Evolutionary conservation across 2,797 vertebrate genomes (phyloP), one percentile per base, ranked within the genome.

Genomic region (Megaceryle alcyon): DNA sequence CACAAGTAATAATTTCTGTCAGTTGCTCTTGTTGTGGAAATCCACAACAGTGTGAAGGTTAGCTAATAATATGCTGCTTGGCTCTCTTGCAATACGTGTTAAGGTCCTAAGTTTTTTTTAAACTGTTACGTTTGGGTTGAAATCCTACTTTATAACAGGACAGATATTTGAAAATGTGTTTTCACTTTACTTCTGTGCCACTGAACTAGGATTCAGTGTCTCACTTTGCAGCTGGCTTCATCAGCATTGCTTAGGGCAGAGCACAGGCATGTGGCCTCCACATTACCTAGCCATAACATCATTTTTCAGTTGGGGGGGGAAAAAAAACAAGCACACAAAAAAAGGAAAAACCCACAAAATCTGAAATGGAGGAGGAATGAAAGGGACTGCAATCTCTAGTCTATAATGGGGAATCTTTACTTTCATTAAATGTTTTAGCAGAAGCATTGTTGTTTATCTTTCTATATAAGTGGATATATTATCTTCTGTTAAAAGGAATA

Each of bases 401-500:
- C 70, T 86, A 20, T 92, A 91, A 89, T 18, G 69, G 54, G 43
- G 51, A 78, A 61, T 91, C 76, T 88, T 85, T 78, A 80, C 61
- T 92, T 92, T 29, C 56, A 68, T 91, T 95, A 28, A 57, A 82
- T 48, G 41, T 72, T 63, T 88, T 69, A 81, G 92, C 63, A 85
- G 79, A 78, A 88, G 87, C 76, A 92, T 95, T 92, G 84, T 87
- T 91, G 76, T 88, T 94, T 86, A 57, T 90, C 78, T 90, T 92
- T 72, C 79, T n/a, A 12, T 90, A 21, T 81, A 88, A 96, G 82
- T 94, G 92, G 66, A 85, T 94, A 73, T 87, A 93, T 92, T 93
- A 92, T 94, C 91, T 92, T 69, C 53, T 87, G 44, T 91, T 94
- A 81, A 92, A 82, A 82, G 53, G 91, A 88, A 12, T 95, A 96